Base-by-base conservation (phyloP, 2,113 vertebrate genomes). In the Lophochroa leadbeateri region DNA sequence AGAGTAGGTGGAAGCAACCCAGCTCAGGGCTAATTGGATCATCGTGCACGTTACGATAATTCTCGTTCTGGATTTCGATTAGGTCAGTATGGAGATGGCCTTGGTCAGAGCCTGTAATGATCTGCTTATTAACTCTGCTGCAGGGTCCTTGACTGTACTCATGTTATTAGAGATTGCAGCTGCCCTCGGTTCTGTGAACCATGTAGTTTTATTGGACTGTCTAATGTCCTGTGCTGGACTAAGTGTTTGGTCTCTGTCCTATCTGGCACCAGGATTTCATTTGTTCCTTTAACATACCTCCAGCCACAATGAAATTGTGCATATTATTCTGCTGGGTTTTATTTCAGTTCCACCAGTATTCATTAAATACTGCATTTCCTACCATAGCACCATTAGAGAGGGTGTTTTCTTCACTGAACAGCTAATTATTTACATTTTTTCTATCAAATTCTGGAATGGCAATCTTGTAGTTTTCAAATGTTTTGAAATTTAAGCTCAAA, bases 61-160 rank as follows among this genome's bases (percentile, higher is more conserved):
- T 95, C 63, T 97, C 96, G 97, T 97, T 98, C 98, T 97, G 96
- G 97, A 98, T 98, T 98, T 98, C 97, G 95, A 98, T 97, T 97
- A 98, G 98, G 97, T 97, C 98, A 98, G 96, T 97, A 97, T 97
- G 97, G 96, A 97, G 95, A 98, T 95, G 98, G 97, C 96, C 96
- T 97, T 98, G 97, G 97, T 98, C 98, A 98, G 95, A 94, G 95
- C 53, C 96, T 92, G 86, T 98, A 98, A 98, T 98, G 98, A 98
- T 98, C 97, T 98, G 95, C 98, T 98, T 97, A 98, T 98, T 98
- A 98, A 97, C 97, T 98, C 97, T 97, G 95, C 86, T 98, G 97
- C 97, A 96, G 86, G 97, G 97, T 97, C 96, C 97, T 97, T 97
- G 92, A 96, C 95, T 98, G 82, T 98, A 92, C 74, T 98, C 96